phyloP scores from a whole-genome alignment of 1,140 invertebrate genomes.

The Apis cerana region DNA sequence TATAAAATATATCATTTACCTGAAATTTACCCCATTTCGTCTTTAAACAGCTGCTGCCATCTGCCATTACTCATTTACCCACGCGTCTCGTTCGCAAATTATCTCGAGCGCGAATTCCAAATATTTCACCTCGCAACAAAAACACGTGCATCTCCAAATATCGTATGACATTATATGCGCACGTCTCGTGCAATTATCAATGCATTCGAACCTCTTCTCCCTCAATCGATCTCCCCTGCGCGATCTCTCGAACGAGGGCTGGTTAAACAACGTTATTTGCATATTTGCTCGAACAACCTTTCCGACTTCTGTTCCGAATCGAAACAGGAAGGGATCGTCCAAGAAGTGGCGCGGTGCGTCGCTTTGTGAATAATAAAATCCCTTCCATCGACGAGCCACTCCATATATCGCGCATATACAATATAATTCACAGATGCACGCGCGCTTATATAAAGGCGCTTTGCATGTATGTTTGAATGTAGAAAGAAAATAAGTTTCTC shows the following conservation, averaged over 20 bases:
- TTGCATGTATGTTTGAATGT: slow-evolving; percentile 24
- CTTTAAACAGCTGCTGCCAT: slow-evolving; percentile 53
- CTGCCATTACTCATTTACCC: slow-evolving; percentile 26
- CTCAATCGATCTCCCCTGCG: background rate
- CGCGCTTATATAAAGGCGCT: slow-evolving; percentile 1
- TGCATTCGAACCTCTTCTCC: background rate
- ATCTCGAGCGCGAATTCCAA: background rate
- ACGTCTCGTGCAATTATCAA: background rate
- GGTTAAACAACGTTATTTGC: slow-evolving; percentile 17
- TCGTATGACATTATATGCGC: too few relatives aligned
- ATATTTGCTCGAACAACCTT: slow-evolving; percentile 5
- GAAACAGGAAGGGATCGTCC: background rate
- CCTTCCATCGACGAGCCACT: slow-evolving; percentile 56
- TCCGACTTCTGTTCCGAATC: slow-evolving; percentile 17
- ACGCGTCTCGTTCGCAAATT: background rate
- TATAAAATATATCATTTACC: slow-evolving; percentile 58
- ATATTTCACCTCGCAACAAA: background rate
- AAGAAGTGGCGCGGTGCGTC: background rate
- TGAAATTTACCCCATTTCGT: slow-evolving; percentile 43
- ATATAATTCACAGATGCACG: slow-evolving; percentile 29
- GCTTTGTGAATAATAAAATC: slow-evolving; percentile 66
- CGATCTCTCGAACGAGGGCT: background rate
- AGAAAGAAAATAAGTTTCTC: slow-evolving; percentile 46
- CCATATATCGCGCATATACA: slow-evolving; percentile 32
- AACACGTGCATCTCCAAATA: too few relatives aligned